These are phyloP conservation scores for Crambe crambe DNA, from an alignment of 37 sponge, comb jelly and placozoan genomes.

Conservation along the genomic window DNA sequence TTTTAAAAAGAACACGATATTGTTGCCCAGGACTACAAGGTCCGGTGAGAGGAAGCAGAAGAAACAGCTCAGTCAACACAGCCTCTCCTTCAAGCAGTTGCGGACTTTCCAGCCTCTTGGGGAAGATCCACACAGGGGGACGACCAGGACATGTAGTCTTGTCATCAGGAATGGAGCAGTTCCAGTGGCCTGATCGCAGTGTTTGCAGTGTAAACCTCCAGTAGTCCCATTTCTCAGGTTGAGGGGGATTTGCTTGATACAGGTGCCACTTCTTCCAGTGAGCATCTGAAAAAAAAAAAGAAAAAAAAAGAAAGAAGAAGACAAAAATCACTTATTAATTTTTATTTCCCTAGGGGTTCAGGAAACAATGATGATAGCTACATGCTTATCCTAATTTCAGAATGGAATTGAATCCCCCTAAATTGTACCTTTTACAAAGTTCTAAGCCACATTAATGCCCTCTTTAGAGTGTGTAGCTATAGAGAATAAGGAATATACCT, in stretches of 20 bases:
- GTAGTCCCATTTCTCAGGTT: conserved; percentile 15
- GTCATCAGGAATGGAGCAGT: conserved; percentile 18
- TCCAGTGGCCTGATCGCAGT: conserved; percentile 21
- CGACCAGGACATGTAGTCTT: conserved; percentile 36
- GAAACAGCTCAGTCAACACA: conserved; percentile 54
- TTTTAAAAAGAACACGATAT: conserved; percentile 9
- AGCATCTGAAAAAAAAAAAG: neutral
- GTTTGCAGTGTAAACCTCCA: conserved; percentile 28
- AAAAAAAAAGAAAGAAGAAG: neutral
- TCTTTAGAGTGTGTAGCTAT: too few relatives aligned
- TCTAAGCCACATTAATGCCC: too few relatives aligned
- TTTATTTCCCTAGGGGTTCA: too few relatives aligned
- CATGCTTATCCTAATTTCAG: too few relatives aligned
- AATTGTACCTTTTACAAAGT: too few relatives aligned
- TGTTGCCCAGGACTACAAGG: conserved; percentile 16
- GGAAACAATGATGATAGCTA: too few relatives aligned
- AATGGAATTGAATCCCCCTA: too few relatives aligned
- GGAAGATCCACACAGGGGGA: conserved; percentile 35
- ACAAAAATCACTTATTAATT: too few relatives aligned
- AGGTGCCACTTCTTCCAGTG: neutral
- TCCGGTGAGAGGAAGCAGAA: conserved; percentile 43
- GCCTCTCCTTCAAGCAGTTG: conserved; percentile 42
- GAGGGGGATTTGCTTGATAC: neutral
- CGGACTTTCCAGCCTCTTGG: neutral
- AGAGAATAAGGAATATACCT: too few relatives aligned